phyloP scores from a whole-genome alignment of 2,113 vertebrate genomes.

The Oostethus manadensis region DNA sequence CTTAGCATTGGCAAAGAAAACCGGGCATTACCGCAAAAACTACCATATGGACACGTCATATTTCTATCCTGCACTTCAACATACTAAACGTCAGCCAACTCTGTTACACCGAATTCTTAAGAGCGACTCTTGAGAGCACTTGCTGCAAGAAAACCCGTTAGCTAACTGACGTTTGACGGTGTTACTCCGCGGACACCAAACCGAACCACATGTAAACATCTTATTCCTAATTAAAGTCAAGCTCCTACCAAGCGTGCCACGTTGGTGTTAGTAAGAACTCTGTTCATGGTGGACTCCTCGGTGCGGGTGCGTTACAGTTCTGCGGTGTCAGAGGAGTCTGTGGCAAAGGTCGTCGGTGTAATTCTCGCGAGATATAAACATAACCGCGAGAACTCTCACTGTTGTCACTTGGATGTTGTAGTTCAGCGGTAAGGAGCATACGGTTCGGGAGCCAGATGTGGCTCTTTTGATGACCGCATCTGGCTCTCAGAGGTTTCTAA shows the following conservation, averaged over 20 bases:
- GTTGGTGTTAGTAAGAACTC: constrained; percentile 51
- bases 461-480: too few species aligned
- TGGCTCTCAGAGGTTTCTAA: too few species aligned
- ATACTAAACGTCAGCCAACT: background rate
- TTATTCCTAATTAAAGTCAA: background rate
- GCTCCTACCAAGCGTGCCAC: constrained; percentile 66
- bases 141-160: background rate
- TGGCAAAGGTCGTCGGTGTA: constrained; percentile 32
- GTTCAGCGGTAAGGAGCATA: too few species aligned
- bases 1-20: background rate
- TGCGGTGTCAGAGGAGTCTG: constrained; percentile 9
- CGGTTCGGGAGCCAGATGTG: too few species aligned
- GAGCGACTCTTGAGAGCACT: background rate
- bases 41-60: background rate
- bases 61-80: background rate
- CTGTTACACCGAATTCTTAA: background rate
- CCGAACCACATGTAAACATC: too few species aligned
- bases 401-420: too few species aligned
- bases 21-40: background rate
- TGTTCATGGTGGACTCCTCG: constrained; percentile 57
- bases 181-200: too few species aligned
- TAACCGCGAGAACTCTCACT: too few species aligned
- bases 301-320: background rate
- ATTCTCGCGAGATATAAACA: constrained; percentile 56
- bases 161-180: background rate